These are phyloP conservation scores for Microtus montanus DNA, from an alignment of 2,113 vertebrate genomes.

Conservation along the genomic window DNA sequence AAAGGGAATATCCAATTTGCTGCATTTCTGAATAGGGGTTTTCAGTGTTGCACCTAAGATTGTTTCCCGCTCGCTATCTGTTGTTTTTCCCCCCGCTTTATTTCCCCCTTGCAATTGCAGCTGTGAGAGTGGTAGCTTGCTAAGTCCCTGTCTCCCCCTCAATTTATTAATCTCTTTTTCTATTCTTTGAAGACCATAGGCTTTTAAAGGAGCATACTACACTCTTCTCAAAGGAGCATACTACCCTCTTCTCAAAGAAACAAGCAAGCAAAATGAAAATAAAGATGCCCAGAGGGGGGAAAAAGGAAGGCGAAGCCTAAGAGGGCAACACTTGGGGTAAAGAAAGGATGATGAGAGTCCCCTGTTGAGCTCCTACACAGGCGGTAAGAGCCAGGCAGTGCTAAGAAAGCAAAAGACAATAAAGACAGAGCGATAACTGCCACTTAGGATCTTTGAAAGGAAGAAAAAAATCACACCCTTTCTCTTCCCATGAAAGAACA, in stretches of 20 bases:
- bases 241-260: slow-evolving; percentile 68
- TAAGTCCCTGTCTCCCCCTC: slow-evolving; percentile 74
- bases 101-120: slow-evolving; percentile 57
- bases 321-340: slow-evolving; percentile 59
- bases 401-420: slow-evolving; percentile 49
- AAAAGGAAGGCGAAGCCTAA: slow-evolving; percentile 58
- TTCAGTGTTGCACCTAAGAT: slow-evolving; percentile 57
- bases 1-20: slow-evolving; percentile 81
- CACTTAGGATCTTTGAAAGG: slow-evolving; percentile 55
- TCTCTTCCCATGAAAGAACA: slow-evolving; percentile 39
- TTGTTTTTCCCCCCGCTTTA: not conserved
- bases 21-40: slow-evolving; percentile 78
- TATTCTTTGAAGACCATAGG: slow-evolving; percentile 72
- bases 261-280: slow-evolving; percentile 62
- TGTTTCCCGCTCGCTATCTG: slow-evolving; percentile 64
- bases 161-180: slow-evolving; percentile 75
- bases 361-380: slow-evolving; percentile 41
- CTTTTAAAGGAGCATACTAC: slow-evolving; percentile 63
- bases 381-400: not conserved
- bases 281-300: slow-evolving; percentile 66
- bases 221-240: slow-evolving; percentile 65
- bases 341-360: slow-evolving; percentile 68
- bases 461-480: slow-evolving; percentile 30
- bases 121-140: slow-evolving; percentile 68
- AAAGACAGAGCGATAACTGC: not conserved